Base-by-base conservation (phyloP, 2,113 vertebrate species). In the Oryzias woworae region DNA sequence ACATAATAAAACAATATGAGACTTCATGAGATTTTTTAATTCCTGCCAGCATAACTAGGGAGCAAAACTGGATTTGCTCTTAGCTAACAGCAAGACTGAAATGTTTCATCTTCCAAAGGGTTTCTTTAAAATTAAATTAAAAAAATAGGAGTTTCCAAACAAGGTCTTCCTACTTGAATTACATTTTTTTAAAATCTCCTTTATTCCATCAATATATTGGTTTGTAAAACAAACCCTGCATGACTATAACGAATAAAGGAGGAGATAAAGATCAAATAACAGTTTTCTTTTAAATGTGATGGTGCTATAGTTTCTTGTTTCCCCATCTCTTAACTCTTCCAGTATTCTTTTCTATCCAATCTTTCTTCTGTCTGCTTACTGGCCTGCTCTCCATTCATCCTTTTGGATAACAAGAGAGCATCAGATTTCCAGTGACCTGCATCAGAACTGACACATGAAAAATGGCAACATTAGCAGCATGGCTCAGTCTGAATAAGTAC, bases 361-460 rank as follows among this genome's bases (percentile, higher is more conserved):
- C 65, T 28, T 74, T 58, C 18, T 56, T 69, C 45, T 60, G 46
- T 46, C 55, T 73, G 51, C 73, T 64, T 28, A 72, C 53, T 58
- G 55, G 46, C 53, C 36, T 54, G 50, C 43, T 52, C 70, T 61
- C 61, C 47, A 65, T 74, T 79, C 62, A 60, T 74, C 77, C 81
- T 68, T 78, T 58, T 66, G 71, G 78, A 84, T 92, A 88, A 84
- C 54, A 42, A 83, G 66, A 63, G 72, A 66, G 78, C 83, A 85
- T 92, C 88, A 60, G 87, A 79, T 90, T 91, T 88, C 86, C 86
- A 88, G 88, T 92, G 93, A 90, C 91, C 88, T 92, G 94, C 92
- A 94, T 95, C 91, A 91, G 84, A 90, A 90, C 85, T 95, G 96
- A 96, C 95, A 96, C 91, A 94, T 97, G 95, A 98, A 94, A 95